Base-by-base conservation (phyloP, 1,140 invertebrate genomes). In the Tetramorium alpestre region DNA sequence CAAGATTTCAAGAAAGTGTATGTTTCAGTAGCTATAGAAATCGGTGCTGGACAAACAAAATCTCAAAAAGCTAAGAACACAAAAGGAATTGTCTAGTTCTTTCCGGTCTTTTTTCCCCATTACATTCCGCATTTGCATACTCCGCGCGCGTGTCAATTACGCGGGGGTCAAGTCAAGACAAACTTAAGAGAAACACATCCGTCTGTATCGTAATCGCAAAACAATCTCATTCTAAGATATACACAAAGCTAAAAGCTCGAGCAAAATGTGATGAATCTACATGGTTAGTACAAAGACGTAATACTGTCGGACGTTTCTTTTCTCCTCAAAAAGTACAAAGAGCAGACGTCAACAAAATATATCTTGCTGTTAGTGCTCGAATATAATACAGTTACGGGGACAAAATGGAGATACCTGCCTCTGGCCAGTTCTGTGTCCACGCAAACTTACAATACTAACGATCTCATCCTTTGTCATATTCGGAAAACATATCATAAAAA, bases 351-450 rank as follows among this genome's bases (percentile, higher is more conserved):
- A 73, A 88, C 13, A 85, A 67, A 85, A 85, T 84, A 85, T 84
- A 22, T 80, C 81, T 89, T 58, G 88, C 78, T 94, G 92, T 94
- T 94, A 93, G 92, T 94, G 85, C 90, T 93, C 77, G 75, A 28
- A 88, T 78, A 81, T 78, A 91, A 85, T 90, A 87, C 88, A 88
- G 88, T 91, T 91, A 94, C 73, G 85, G 90, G 92, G 87, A 90
- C 90, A 87, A 91, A 93, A 94, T 92, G 93, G 92, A 95, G 95
- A 95, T 95, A 95, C 96, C 96, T 96, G 96, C 96, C 96, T 95
- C 95, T 96, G 95, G 96, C 96, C 95, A 96, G 94, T 96, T 96
- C 96, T 96, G 95, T 95, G 93, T 94, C 87, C 90, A 93, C 93
- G 90, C 91, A 90, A 80, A 92, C 92, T 94, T 94, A 93, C 82